Evolutionary conservation across 2,888 invertebrate genomes (phyloP).

Genomic region (Zygogramma bicolorata): DNA sequence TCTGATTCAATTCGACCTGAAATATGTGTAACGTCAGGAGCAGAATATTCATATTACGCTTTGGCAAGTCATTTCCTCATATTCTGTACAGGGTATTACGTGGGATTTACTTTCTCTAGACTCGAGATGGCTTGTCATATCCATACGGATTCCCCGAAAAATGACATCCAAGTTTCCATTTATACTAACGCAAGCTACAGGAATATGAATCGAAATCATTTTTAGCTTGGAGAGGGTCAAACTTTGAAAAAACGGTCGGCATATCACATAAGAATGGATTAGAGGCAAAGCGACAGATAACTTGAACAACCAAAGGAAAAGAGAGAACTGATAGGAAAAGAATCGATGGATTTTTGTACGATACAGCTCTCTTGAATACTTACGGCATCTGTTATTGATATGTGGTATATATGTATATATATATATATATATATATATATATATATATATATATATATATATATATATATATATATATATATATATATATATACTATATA

Average conservation of each 20-base stretch:
- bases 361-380: too few species aligned
- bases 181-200: constrained; percentile 8
- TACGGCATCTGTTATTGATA: too few species aligned
- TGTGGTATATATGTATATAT: too few species aligned
- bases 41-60: constrained; percentile 3
- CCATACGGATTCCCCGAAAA: constrained; percentile 48
- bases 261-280: too few species aligned
- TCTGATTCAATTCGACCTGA: background rate
- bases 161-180: constrained; percentile 43
- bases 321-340: too few species aligned
- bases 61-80: background rate
- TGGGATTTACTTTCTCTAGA: constrained; percentile 41
- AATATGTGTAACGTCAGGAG: background rate
- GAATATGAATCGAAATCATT: constrained; percentile 20
- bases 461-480: too few species aligned
- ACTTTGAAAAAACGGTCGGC: background rate
- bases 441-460: too few species aligned
- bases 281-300: too few species aligned
- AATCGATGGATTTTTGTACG: too few species aligned
- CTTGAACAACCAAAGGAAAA: too few species aligned
- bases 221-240: background rate
- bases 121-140: constrained; percentile 50
- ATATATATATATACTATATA: too few species aligned
- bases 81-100: constrained; percentile 21
- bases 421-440: too few species aligned